Evolutionary conservation across 2,888 invertebrate genomes (phyloP).

Genomic region (Ormyrus rosae): DNA sequence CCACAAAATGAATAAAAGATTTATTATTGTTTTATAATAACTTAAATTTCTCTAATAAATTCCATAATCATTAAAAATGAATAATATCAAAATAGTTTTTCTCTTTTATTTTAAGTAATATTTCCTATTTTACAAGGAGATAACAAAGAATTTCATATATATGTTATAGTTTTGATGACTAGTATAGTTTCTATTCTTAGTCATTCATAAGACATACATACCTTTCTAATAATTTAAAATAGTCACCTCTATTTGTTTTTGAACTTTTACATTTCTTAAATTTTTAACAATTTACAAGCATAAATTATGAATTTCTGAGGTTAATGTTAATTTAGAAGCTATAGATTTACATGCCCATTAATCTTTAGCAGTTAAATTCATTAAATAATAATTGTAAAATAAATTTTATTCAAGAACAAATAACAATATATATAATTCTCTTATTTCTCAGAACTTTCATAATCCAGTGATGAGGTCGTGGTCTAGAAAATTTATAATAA

Average conservation of each 20-base stretch:
- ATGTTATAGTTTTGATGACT: constrained; percentile 45
- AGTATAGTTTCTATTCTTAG: constrained; percentile 49
- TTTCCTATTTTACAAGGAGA: not conserved
- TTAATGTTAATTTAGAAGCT: too few species aligned
- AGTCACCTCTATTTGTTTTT: not conserved
- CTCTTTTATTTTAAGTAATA: too few species aligned
- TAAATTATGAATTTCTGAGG: too few species aligned
- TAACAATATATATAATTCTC: constrained; percentile 19
- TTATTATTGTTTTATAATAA: too few species aligned
- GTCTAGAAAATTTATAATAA: constrained; percentile 62
- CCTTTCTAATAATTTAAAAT: constrained; percentile 43
- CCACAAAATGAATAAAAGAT: too few species aligned
- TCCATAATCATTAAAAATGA: too few species aligned
- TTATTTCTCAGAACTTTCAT: constrained; percentile 57
- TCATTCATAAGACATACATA: constrained; percentile 54
- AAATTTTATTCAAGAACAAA: not conserved
- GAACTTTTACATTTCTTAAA: not conserved
- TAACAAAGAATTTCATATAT: constrained; percentile 44
- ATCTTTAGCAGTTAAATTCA: too few species aligned
- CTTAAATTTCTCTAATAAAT: too few species aligned
- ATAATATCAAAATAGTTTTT: too few species aligned
- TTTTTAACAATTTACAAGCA: too few species aligned
- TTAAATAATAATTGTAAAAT: too few species aligned
- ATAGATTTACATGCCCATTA: too few species aligned
- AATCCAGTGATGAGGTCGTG: constrained; percentile 69